These are phyloP conservation scores for Eupithecia subumbrata DNA, from an alignment of 2,888 invertebrate genomes.

Conservation along the genomic window DNA sequence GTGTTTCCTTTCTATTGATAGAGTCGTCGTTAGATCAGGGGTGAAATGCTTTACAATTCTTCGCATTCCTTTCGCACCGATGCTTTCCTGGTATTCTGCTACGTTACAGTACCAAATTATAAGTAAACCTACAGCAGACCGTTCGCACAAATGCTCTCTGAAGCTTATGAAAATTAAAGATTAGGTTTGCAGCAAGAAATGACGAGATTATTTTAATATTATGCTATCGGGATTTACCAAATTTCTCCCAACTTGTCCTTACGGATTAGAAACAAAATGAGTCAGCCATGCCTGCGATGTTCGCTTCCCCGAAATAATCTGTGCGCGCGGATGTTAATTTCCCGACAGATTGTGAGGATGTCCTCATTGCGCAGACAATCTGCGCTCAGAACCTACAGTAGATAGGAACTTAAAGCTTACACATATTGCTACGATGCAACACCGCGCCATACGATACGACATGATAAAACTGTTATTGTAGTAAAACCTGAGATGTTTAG, in stretches of 20 bases:
- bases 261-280: conserved; percentile 3
- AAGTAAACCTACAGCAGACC: too few relatives aligned
- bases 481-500: background rate
- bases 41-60: too few relatives aligned
- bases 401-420: background rate
- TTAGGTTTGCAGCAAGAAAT: too few relatives aligned
- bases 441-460: background rate
- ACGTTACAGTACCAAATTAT: too few relatives aligned
- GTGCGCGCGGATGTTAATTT: conserved; percentile 42
- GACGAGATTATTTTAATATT: background rate
- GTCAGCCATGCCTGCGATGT: background rate
- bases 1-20: too few relatives aligned
- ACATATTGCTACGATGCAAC: background rate
- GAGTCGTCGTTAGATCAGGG: too few relatives aligned
- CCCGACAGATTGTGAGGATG: conserved; percentile 45
- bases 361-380: conserved; percentile 40
- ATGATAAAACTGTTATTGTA: background rate
- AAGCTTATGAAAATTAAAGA: too few relatives aligned
- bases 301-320: conserved; percentile 38
- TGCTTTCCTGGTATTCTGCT: too few relatives aligned
- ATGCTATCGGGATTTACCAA: background rate
- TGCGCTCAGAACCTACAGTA: conserved; percentile 19
- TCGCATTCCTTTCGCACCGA: too few relatives aligned
- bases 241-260: background rate
- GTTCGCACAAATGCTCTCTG: too few relatives aligned